Base-by-base conservation (phyloP, 2,888 invertebrate genomes). In the Seira musarum region DNA sequence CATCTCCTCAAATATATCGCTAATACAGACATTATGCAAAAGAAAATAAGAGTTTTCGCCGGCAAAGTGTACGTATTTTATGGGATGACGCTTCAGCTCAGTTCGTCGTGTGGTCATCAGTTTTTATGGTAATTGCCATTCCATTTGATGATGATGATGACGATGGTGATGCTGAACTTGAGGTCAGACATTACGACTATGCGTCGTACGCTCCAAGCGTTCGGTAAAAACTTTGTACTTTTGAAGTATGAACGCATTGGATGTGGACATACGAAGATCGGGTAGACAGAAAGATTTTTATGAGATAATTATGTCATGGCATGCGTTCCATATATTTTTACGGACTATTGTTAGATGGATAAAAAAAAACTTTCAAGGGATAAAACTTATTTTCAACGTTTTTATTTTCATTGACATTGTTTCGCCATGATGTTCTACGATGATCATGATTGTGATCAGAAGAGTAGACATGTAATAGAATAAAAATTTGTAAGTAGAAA, bases 41-140 rank as follows among this genome's bases (percentile, higher is more conserved):
- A n/a, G n/a, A n/a, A n/a, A n/a, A n/a, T n/a, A n/a, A n/a, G n/a
- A n/a, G n/a, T n/a, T n/a, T n/a, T n/a, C n/a, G n/a, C n/a, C n/a
- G n/a, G n/a, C n/a, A n/a, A n/a, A n/a, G n/a, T n/a, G n/a, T n/a
- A n/a, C n/a, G n/a, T n/a, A n/a, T n/a, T n/a, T n/a, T n/a, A n/a
- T n/a, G n/a, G n/a, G n/a, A n/a, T n/a, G n/a, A n/a, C n/a, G n/a
- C n/a, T n/a, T n/a, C n/a, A n/a, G n/a, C n/a, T n/a, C n/a, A n/a
- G n/a, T n/a, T n/a, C n/a, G n/a, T n/a, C n/a, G n/a, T n/a, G n/a
- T n/a, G n/a, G n/a, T n/a, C n/a, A 79, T 79, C 79, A 79, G 49
- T 79, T 79, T 79, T 79, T 79, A 79, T 79, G 79, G 73, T 79
- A 79, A 79, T 79, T 72, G 73, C 79, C 53, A 68, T 61, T 79